Evolutionary conservation across 2,113 vertebrate species (phyloP).

Genomic region (Triplophysa rosa): DNA sequence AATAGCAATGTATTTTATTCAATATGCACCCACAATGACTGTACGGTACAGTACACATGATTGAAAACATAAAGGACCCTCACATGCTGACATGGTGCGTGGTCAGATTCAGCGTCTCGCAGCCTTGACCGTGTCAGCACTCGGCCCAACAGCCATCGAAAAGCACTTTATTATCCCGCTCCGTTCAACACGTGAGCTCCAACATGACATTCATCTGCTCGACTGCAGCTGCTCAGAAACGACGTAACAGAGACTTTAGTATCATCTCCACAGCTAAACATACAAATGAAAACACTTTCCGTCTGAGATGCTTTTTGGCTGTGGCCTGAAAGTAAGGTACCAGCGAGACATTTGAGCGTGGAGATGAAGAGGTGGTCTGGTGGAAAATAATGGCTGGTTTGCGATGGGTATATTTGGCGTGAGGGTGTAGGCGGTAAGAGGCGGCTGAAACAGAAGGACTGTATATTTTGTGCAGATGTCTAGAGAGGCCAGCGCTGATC

Average conservation of each 20-base stretch:
- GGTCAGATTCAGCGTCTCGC: neutral
- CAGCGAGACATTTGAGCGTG: neutral
- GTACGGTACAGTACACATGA: neutral
- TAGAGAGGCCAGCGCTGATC: neutral
- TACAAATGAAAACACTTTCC: neutral
- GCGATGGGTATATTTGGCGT: slow-evolving; percentile 27
- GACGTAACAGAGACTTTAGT: slow-evolving; percentile 24
- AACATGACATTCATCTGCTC: slow-evolving; percentile 42
- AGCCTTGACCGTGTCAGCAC: slow-evolving; percentile 5
- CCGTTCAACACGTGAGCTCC: slow-evolving; percentile 31
- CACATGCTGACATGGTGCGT: neutral
- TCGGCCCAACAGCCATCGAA: slow-evolving; percentile 10
- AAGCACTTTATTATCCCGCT: slow-evolving; percentile 37
- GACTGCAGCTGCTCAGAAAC: slow-evolving; percentile 33
- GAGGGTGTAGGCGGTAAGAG: slow-evolving; percentile 12
- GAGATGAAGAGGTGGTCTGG: slow-evolving; percentile 35
- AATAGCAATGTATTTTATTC: neutral
- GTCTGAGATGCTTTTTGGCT: neutral
- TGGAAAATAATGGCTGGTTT: slow-evolving; percentile 28
- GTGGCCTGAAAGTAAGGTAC: neutral
- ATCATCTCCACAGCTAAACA: slow-evolving; percentile 3
- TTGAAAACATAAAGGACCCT: too few species aligned
- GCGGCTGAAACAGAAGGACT: neutral
- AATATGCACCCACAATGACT: neutral
- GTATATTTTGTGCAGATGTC: neutral